A percentile compares a stretch with the other conserved stretches of the same genome.
Conservation (phyloP, 2,113 vertebrate species). For the Platanista minor region DNA sequence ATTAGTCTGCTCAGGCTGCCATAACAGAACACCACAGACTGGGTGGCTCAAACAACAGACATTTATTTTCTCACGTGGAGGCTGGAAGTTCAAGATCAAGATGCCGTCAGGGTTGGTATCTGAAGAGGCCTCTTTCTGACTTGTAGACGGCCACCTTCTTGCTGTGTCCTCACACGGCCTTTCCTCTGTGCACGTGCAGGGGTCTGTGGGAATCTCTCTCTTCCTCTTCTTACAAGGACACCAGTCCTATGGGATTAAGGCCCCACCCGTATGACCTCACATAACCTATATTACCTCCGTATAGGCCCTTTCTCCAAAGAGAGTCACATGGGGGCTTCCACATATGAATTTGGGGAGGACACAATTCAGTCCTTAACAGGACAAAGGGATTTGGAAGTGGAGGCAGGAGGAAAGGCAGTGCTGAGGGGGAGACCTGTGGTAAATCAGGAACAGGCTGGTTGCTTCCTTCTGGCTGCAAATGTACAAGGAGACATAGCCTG, state of each 20-base stretch:
- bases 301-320: background rate
- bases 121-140: background rate
- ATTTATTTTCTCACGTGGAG: background rate
- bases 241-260: background rate
- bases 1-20: background rate
- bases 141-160: background rate
- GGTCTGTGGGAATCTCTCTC: background rate
- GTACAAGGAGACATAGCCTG: background rate
- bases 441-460: background rate
- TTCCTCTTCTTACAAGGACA: background rate
- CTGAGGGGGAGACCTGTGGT: background rate
- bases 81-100: background rate
- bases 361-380: background rate
- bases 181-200: background rate
- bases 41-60: background rate
- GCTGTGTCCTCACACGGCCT: background rate
- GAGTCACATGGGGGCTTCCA: background rate
- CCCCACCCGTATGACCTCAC: background rate
- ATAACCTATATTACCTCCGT: background rate
- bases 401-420: background rate
- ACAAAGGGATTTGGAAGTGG: background rate
- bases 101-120: background rate
- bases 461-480: background rate
- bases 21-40: background rate
- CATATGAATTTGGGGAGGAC: background rate